Percentiles rank a stretch among this genome's conserved stretches.
Evolutionary conservation across 2,113 vertebrate species (phyloP).

Genomic region (Oophaga pumilio): DNA sequence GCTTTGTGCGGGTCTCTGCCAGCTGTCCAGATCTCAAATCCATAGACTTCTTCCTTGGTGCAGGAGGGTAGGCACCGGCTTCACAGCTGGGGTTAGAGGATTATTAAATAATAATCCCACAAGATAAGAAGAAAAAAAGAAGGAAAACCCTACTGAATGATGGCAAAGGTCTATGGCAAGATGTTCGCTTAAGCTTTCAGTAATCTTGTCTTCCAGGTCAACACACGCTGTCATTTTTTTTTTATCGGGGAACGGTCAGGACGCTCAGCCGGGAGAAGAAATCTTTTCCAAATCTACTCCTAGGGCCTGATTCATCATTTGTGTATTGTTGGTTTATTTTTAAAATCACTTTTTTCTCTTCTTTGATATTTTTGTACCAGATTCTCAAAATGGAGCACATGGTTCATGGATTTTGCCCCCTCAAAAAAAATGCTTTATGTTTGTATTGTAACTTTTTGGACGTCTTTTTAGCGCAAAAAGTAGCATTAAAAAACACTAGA

Average conservation of each 20-base stretch:
- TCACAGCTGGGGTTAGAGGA: slow-evolving; percentile 26
- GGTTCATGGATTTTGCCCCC: too few species aligned
- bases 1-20: neutral
- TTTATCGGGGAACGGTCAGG: neutral
- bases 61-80: neutral
- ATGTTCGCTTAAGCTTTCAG: slow-evolving; percentile 6
- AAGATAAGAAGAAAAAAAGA: neutral
- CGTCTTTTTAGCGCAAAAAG: too few species aligned
- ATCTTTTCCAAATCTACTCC: neutral
- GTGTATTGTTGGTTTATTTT: too few species aligned
- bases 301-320: neutral
- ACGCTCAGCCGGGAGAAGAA: neutral
- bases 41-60: neutral
- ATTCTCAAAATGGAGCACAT: too few species aligned
- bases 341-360: too few species aligned
- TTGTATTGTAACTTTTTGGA: too few species aligned
- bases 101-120: slow-evolving; percentile 41
- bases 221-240: neutral
- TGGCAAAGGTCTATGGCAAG: slow-evolving; percentile 12
- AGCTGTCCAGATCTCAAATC: slow-evolving; percentile 14
- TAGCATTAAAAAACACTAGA: too few species aligned
- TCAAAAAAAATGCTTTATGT: too few species aligned
- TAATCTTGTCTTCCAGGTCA: slow-evolving; percentile 40
- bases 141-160: neutral
- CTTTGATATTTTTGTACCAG: too few species aligned